Conservation (phyloP, 2,888 invertebrate species). For the Lycocerus yunnanus region DNA sequence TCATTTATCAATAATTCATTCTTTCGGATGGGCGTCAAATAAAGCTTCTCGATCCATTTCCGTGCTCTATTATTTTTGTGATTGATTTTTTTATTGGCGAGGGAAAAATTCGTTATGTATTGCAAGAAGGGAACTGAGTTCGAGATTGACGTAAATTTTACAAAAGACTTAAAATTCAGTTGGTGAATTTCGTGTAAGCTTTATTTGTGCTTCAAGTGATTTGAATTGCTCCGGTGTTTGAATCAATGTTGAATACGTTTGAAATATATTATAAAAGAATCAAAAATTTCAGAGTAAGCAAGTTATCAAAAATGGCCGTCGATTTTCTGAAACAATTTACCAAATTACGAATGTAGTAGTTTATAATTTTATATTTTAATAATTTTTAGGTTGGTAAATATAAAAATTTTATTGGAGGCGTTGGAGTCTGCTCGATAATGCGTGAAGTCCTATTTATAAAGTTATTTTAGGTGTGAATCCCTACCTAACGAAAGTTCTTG, state of each 20-base stretch:
- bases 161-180: constrained; percentile 11
- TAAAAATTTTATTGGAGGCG: too few species aligned
- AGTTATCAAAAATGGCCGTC: too few species aligned
- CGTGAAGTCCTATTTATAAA: too few species aligned
- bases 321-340: too few species aligned
- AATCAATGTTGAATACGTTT: not conserved
- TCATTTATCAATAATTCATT: not conserved
- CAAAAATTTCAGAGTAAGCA: not conserved
- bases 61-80: not conserved
- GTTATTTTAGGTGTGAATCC: too few species aligned
- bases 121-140: not conserved
- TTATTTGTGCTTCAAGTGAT: constrained; percentile 10
- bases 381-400: too few species aligned
- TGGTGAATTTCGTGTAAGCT: constrained; percentile 2
- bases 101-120: not conserved
- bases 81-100: not conserved
- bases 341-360: too few species aligned
- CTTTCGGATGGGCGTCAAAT: not conserved
- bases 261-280: not conserved
- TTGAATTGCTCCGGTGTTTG: not conserved
- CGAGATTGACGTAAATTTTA: constrained; percentile 9
- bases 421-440: too few species aligned
- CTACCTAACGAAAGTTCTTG: too few species aligned
- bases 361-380: too few species aligned
- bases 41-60: not conserved